A percentile compares a stretch with the other conserved stretches of the same genome.
phyloP scores from a whole-genome alignment of 1,140 invertebrate species.

The Platorchestia sp. region DNA sequence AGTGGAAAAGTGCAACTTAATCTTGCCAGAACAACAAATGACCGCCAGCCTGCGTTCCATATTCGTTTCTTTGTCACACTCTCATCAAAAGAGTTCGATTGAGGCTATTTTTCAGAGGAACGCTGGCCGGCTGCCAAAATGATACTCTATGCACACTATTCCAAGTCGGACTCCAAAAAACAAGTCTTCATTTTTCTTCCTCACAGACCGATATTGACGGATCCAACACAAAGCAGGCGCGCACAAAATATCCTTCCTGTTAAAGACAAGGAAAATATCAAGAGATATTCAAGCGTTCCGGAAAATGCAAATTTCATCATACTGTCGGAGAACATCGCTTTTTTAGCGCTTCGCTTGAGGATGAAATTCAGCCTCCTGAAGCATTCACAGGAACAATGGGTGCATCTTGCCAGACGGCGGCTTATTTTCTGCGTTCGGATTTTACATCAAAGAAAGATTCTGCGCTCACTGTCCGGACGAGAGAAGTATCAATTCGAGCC shows the following conservation, averaged over 20 bases:
- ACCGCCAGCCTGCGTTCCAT: background rate
- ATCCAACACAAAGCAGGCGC: background rate
- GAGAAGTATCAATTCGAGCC: constrained; percentile 23
- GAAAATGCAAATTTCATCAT: constrained; percentile 37
- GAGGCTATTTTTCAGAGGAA: background rate
- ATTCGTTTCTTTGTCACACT: background rate
- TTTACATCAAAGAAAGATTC: constrained; percentile 29
- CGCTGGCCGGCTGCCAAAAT: background rate
- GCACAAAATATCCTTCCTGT: background rate
- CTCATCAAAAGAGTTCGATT: background rate
- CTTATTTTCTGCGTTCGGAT: constrained; percentile 27
- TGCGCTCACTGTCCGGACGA: background rate
- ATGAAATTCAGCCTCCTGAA: background rate
- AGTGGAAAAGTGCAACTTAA: background rate
- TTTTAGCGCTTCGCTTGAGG: background rate
- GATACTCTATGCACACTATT: background rate
- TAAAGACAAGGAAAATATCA: background rate
- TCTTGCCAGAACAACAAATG: background rate
- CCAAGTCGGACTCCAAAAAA: background rate
- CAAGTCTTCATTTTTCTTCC: background rate
- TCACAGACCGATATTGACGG: background rate
- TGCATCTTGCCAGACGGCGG: background rate
- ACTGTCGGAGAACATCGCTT: background rate
- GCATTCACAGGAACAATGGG: constrained; percentile 23
- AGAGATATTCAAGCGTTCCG: background rate